phyloP scores from a whole-genome alignment of 2,888 invertebrate genomes.

The Platycnemis pennipes region DNA sequence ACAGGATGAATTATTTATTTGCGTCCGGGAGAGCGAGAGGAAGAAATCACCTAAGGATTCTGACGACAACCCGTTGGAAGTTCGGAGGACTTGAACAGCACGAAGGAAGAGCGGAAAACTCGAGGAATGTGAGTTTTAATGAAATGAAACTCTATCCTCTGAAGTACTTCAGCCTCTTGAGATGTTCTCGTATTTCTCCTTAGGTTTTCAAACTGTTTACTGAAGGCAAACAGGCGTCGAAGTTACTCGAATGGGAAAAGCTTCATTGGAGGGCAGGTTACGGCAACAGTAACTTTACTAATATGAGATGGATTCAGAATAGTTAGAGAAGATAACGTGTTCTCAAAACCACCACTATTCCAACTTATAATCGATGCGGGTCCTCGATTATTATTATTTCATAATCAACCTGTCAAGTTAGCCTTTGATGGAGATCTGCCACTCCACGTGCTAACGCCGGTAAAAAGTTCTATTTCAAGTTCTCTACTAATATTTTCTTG shows the following conservation, averaged over 20 bases:
- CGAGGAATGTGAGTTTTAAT: not conserved
- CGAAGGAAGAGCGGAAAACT: not conserved
- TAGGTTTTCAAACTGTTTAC: not conserved
- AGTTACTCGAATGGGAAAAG: not conserved
- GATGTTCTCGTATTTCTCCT: not conserved
- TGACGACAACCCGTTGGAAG: not conserved
- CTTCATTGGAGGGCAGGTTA: not conserved
- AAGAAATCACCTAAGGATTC: not conserved
- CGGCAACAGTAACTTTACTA: not conserved
- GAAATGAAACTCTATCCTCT: not conserved
- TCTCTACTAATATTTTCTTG: too few relatives aligned
- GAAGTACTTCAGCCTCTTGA: not conserved
- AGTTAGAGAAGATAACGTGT: not conserved
- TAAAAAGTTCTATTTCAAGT: too few relatives aligned
- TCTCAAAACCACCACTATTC: too few relatives aligned
- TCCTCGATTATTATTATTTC: too few relatives aligned
- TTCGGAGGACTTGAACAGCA: not conserved
- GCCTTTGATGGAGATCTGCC: too few relatives aligned
- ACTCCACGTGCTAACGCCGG: too few relatives aligned
- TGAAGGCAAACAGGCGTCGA: not conserved
- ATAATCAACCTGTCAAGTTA: too few relatives aligned
- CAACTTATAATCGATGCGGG: too few relatives aligned
- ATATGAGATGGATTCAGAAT: not conserved
- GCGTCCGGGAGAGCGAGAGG: not conserved
- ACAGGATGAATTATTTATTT: conserved; percentile 56